Evolutionary conservation across 1,140 invertebrate species (phyloP).

Genomic region (Papilio helenus): DNA sequence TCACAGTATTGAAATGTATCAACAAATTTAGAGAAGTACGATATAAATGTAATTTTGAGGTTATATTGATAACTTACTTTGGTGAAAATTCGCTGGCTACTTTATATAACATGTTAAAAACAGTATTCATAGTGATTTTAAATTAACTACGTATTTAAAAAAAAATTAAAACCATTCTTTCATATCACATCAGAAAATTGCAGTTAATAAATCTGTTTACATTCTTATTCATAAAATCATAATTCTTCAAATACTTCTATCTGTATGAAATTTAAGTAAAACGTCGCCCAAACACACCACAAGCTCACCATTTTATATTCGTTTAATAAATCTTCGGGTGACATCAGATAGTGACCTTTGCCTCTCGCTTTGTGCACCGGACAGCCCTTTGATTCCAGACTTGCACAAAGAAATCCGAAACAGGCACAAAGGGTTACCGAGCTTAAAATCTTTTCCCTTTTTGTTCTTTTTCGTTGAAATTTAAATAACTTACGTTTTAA

Average conservation of each 20-base stretch:
- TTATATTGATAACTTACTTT: too few relatives aligned
- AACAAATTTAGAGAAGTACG: not conserved
- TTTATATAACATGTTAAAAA: too few relatives aligned
- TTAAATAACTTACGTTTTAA: not conserved
- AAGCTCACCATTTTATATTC: not conserved
- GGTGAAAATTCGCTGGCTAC: too few relatives aligned
- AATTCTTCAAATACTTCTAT: not conserved
- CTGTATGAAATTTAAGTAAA: not conserved
- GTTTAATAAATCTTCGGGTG: not conserved
- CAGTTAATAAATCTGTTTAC: too few relatives aligned
- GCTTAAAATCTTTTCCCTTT: conserved; percentile 5
- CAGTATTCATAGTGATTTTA: too few relatives aligned
- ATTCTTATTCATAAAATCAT: too few relatives aligned
- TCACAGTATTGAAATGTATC: too few relatives aligned
- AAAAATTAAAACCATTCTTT: too few relatives aligned
- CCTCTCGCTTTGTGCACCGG: conserved; percentile 15
- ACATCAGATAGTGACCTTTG: not conserved
- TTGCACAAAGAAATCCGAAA: conserved; percentile 21
- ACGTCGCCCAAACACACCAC: not conserved
- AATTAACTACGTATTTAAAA: too few relatives aligned
- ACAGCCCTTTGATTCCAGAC: conserved; percentile 14
- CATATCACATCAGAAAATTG: too few relatives aligned
- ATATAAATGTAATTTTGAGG: too few relatives aligned
- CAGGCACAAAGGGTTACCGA: conserved; percentile 21
- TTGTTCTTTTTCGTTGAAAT: not conserved